A percentile compares a stretch with the other conserved stretches of the same genome.
These are phyloP conservation scores for Chroicocephalus ridibundus DNA, from an alignment of 2,113 vertebrate species.

Conservation along the genomic window DNA sequence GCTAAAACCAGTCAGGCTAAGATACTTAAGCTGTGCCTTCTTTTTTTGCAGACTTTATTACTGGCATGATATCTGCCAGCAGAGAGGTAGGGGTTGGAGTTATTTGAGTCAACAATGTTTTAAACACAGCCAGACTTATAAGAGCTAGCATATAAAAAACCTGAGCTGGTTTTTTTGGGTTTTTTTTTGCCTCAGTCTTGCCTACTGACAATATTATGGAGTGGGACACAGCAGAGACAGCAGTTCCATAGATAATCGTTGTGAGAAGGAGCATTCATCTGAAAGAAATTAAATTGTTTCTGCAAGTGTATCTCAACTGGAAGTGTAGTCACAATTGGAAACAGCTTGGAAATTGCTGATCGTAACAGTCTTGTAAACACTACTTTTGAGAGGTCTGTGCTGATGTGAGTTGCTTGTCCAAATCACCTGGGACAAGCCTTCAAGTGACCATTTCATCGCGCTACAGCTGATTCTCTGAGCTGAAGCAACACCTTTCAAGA, in stretches of 20 bases:
- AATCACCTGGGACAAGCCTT: not conserved
- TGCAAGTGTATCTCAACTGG: conserved; percentile 35
- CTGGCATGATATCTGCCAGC: not conserved
- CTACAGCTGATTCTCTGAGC: not conserved
- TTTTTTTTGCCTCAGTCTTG: not conserved
- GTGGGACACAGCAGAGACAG: not conserved
- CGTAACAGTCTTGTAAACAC: not conserved
- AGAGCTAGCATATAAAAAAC: not conserved
- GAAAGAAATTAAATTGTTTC: conserved; percentile 49
- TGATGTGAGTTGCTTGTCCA: not conserved
- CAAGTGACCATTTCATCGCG: not conserved
- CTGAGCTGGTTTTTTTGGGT: not conserved
- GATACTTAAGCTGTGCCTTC: not conserved
- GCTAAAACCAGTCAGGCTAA: not conserved
- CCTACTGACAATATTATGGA: not conserved
- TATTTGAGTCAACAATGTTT: conserved; percentile 10
- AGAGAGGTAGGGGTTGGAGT: not conserved
- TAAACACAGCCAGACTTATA: not conserved
- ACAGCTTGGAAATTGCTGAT: conserved; percentile 39
- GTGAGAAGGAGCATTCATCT: conserved; percentile 22
- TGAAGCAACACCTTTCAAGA: not conserved
- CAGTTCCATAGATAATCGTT: not conserved
- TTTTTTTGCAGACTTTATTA: not conserved
- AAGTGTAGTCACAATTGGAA: conserved; percentile 21
- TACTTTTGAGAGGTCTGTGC: not conserved